Evolutionary conservation across 2,888 invertebrate genomes (phyloP).

Genomic region (Lycophotia porphyrea): DNA sequence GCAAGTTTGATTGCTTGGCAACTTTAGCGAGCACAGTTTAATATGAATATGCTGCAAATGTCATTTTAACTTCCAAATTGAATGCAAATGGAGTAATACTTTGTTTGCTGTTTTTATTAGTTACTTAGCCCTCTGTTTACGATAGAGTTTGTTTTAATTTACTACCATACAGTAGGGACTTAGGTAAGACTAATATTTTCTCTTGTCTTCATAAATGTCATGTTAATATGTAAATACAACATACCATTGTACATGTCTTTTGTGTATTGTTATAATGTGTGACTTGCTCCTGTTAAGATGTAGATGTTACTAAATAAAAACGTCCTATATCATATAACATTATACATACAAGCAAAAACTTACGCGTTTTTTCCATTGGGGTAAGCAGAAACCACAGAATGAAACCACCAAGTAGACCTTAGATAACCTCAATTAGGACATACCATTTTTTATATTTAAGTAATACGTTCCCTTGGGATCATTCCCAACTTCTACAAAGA

Average conservation of each 20-base stretch:
- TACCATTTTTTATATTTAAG: not conserved
- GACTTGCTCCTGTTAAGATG: not conserved
- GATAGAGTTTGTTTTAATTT: not conserved
- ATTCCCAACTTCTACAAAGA: not conserved
- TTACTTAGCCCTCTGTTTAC: not conserved
- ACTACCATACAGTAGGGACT: not conserved
- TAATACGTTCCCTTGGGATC: not conserved
- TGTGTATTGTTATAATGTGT: not conserved
- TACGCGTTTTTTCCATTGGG: not conserved
- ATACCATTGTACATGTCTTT: not conserved
- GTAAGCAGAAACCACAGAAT: not conserved
- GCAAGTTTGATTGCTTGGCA: constrained; percentile 35
- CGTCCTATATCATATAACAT: not conserved
- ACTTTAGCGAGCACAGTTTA: constrained; percentile 12
- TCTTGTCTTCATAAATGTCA: constrained; percentile 4
- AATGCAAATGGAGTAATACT: constrained; percentile 27
- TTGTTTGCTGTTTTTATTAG: not conserved
- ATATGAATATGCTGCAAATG: constrained; percentile 20
- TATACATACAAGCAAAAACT: not conserved
- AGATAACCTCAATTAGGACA: not conserved
- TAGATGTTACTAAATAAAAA: not conserved
- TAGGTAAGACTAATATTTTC: constrained; percentile 7
- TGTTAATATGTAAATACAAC: constrained; percentile 15
- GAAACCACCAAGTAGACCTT: not conserved
- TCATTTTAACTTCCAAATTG: constrained; percentile 46